Evolutionary conservation across 2,888 invertebrate genomes (phyloP), one percentile per base, ranked within the genome.

Genomic region (Andrena bucephala): DNA sequence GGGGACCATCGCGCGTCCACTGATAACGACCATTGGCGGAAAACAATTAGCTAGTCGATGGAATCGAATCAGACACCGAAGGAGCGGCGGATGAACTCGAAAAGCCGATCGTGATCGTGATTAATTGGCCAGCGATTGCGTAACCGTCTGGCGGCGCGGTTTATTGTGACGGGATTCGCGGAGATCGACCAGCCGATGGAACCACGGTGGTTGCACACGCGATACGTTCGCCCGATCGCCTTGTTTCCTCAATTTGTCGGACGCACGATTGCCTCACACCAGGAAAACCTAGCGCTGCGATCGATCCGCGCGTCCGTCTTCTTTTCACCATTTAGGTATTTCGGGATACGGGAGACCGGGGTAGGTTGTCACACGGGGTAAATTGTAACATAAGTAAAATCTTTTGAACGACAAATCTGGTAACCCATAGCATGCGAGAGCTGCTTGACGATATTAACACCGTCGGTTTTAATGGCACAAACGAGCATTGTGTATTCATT

Each of bases 21-120:
- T 52, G 70, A 76, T 76, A 76, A 80, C 75, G 54, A 68, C 27
- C 71, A 82, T 80, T 29, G 75, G 80, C 59, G 74, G 77, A 69
- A 74, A 85, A 77, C 83, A 83, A 85, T 85, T 77, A 75, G 36
- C 67, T 48, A 67, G 8, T 24, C 70, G 71, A 77, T 57, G 71
- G 60, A 72, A 82, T 79, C 60, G 75, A 74, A 80, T 79, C 78
- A 48, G 33, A 6, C 27, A 20, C n/a, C 36, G 50, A 48, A 31
- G 27, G 62, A 67, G 76, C 63, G 67, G 67, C 36, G 57, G n/a
- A 62, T 36, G 27, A 52, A 57, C 31, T 8, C 54, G 42, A n/a
- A 42, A 36, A 42, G 59, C 70, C 59, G 78, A 60, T 10, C 29
- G 24, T 36, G 36, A 31, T 75, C 27, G 29, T 52, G 66, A 72